Base-by-base conservation (phyloP, 2,113 vertebrate genomes). In the Thunnus thynnus region DNA sequence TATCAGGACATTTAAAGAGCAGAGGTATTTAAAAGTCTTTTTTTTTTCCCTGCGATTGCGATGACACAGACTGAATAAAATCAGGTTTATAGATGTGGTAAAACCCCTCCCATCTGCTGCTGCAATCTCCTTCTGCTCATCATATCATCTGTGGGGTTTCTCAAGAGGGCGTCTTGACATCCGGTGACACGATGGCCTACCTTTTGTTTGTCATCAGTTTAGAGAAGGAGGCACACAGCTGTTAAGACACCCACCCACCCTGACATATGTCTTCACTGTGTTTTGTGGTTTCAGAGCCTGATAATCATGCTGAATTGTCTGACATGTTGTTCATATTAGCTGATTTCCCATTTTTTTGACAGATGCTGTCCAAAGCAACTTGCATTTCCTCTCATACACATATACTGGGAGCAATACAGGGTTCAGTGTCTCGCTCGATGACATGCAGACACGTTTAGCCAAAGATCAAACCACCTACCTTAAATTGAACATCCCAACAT, bases 1-100 rank as follows among this genome's bases (percentile, higher is more conserved):
- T 85, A 89, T 87, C 86, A 84, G 64, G 48, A 61, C 57, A 41
- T 74, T 75, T 57, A 68, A 73, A 84, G 50, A 77, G 72, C 72
- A 14, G 18, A 48, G n/a, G 55, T 48, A 27, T 79, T 69, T 66
- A 62, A 80, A 76, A 64, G 70, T 77, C 58, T 70, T 60, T n/a
- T 41, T 41, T 41, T 41, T 41, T 41, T 41, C 10, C 36, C 61
- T 54, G n/a, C 20, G 22, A 58, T 48, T 0, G 41, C 68, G 61
- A 27, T 66, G 65, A 72, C 60, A 75, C 69, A 41, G 52, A 72
- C 46, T 25, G 66, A 81, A 88, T 89, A 64, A 81, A 81, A 72
- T 36, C 68, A 4, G 51, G 10, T 79, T 80, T 58, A 70, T 73
- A 47, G 73, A 78, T 13, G 65, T 60, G 62, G 36, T 80, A 74